A percentile compares a stretch with the other conserved stretches of the same genome.
Conservation (phyloP, 1,140 invertebrate genomes). For the Euura saliciscinereae region DNA sequence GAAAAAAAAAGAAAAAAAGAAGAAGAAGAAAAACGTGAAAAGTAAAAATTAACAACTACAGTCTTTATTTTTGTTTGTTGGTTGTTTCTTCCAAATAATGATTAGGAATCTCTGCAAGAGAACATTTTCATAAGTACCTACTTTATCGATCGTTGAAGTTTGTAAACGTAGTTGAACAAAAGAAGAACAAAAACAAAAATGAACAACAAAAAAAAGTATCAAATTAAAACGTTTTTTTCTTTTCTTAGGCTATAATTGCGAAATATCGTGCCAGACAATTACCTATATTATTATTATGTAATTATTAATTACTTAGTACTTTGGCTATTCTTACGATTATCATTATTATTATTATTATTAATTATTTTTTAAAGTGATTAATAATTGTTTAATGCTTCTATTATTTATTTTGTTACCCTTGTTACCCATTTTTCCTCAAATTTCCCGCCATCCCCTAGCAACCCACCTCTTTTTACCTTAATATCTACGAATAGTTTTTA, state of each 20-base stretch:
- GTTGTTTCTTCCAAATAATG: no score
- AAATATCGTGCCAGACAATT: conserved; percentile 48
- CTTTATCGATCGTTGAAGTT: no score
- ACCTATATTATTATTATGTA: conserved; percentile 38
- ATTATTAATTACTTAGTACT: conserved; percentile 36
- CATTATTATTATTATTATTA: conserved; percentile 50
- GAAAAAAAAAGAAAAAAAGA: no score
- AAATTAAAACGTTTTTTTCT: neutral
- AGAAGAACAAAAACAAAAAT: neutral
- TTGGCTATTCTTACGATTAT: conserved; percentile 33
- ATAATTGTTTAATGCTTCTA: conserved; percentile 61
- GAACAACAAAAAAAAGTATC: neutral
- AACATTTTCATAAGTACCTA: no score
- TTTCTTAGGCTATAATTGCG: neutral
- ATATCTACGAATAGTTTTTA: conserved; percentile 13
- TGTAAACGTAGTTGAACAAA: no score
- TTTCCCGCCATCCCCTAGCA: neutral
- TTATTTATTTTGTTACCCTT: conserved; percentile 62
- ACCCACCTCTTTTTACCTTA: conserved; percentile 7
- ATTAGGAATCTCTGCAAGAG: no score
- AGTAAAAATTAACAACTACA: no score
- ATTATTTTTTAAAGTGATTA: conserved; percentile 59
- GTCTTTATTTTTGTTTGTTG: no score
- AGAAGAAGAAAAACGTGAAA: no score
- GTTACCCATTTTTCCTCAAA: conserved; percentile 14